These are phyloP conservation scores for Limnephilus lunatus DNA, from an alignment of 2,888 invertebrate genomes.

Conservation along the genomic window DNA sequence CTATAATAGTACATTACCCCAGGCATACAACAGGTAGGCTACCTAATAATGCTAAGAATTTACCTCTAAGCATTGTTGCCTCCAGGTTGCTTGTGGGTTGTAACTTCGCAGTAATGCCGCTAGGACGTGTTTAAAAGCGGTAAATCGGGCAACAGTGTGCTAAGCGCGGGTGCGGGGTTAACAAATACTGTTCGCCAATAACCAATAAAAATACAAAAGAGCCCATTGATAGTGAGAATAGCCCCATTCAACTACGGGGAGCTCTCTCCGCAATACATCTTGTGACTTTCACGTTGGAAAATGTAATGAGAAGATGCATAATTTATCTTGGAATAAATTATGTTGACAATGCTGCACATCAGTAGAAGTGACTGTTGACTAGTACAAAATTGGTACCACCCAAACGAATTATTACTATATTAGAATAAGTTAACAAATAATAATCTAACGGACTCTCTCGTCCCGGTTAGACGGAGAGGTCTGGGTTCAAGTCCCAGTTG, in stretches of 20 bases:
- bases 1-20: background rate
- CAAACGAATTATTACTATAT: background rate
- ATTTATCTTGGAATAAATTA: background rate
- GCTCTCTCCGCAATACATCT: background rate
- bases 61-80: background rate
- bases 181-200: background rate
- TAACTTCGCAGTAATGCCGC: background rate
- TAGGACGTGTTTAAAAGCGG: background rate
- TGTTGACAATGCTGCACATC: background rate
- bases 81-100: background rate
- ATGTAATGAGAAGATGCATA: background rate
- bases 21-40: background rate
- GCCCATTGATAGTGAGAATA: background rate
- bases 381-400: background rate
- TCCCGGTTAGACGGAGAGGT: too few relatives aligned
- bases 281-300: background rate
- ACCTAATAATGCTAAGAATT: background rate
- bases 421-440: background rate
- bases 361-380: background rate
- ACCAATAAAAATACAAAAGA: background rate
- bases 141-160: conserved; percentile 2
- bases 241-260: background rate
- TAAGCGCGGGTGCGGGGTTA: background rate
- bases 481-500: too few relatives aligned
- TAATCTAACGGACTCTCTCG: too few relatives aligned